These are phyloP conservation scores for Melitaea cinxia DNA, from an alignment of 1,140 invertebrate species.

Conservation along the genomic window DNA sequence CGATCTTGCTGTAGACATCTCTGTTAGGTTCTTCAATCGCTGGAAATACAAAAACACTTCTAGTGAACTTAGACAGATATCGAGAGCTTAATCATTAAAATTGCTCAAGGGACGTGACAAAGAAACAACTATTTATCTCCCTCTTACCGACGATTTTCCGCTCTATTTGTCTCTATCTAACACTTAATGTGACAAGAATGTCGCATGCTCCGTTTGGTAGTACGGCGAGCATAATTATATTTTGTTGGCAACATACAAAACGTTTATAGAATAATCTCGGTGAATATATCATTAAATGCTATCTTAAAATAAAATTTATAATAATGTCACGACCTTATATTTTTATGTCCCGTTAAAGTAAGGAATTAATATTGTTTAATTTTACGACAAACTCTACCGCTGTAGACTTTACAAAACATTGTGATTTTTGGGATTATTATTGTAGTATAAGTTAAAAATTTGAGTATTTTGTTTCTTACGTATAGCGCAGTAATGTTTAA, in stretches of 20 bases:
- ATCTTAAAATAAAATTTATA: neutral
- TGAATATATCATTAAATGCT: neutral
- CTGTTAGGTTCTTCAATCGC: neutral
- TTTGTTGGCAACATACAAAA: constrained; percentile 33
- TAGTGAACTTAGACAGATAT: constrained; percentile 32
- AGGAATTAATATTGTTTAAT: no score
- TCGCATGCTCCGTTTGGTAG: constrained; percentile 71
- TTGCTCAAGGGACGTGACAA: constrained; percentile 56
- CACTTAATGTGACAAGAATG: constrained; percentile 73
- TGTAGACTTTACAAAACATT: no score
- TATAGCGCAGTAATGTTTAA: no score
- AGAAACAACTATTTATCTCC: constrained; percentile 62
- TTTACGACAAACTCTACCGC: no score
- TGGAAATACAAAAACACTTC: constrained; percentile 19
- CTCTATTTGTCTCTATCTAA: constrained; percentile 78
- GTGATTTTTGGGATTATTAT: no score
- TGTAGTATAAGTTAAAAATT: no score
- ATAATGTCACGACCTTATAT: no score
- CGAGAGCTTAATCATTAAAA: constrained; percentile 73
- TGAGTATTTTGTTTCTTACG: no score
- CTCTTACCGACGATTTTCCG: constrained; percentile 69
- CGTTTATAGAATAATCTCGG: constrained; percentile 12
- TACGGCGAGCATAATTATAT: constrained; percentile 38
- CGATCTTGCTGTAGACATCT: neutral
- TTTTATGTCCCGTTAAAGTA: no score